Percentiles rank a stretch among this genome's conserved stretches.
Evolutionary conservation across 2,797 vertebrate species (phyloP).

Genomic region (Astyanax mexicanus): DNA sequence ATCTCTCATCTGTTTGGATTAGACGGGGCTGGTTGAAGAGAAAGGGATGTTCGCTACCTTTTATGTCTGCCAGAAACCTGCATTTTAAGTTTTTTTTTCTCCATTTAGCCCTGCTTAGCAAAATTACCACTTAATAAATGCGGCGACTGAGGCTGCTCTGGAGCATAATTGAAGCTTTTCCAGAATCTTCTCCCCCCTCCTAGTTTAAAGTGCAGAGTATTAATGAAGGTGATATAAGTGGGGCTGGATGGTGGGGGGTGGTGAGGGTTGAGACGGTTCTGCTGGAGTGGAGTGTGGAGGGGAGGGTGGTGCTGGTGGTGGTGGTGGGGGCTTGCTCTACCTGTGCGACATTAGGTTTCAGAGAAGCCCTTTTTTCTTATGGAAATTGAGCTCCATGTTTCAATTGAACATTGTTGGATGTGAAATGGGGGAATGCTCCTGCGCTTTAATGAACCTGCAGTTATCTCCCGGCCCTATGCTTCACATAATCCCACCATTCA

Average conservation of each 20-base stretch:
- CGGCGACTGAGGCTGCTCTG: constrained; percentile 72
- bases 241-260: constrained; percentile 12
- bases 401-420: constrained; percentile 58
- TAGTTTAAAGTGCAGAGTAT: constrained; percentile 73
- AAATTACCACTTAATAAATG: constrained; percentile 84
- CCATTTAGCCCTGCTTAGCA: constrained; percentile 80
- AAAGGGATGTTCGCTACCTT: constrained; percentile 76
- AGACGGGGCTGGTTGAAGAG: constrained; percentile 68
- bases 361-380: constrained; percentile 66
- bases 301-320: constrained; percentile 39
- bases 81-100: constrained; percentile 40
- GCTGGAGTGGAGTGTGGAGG: too few relatives aligned
- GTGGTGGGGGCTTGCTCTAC: constrained; percentile 47
- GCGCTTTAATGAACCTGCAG: constrained; percentile 60
- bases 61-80: constrained; percentile 71
- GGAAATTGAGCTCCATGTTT: constrained; percentile 69
- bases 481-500: constrained; percentile 53
- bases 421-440: constrained; percentile 51
- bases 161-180: constrained; percentile 79
- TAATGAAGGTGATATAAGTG: constrained; percentile 71
- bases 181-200: constrained; percentile 65
- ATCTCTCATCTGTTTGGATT: constrained; percentile 83
- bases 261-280: constrained; percentile 55
- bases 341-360: constrained; percentile 45
- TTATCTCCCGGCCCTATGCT: constrained; percentile 58